Evolutionary conservation across 1,140 invertebrate species (phyloP), one percentile per base, ranked within the genome.

Genomic region (Bombyx mandarina): DNA sequence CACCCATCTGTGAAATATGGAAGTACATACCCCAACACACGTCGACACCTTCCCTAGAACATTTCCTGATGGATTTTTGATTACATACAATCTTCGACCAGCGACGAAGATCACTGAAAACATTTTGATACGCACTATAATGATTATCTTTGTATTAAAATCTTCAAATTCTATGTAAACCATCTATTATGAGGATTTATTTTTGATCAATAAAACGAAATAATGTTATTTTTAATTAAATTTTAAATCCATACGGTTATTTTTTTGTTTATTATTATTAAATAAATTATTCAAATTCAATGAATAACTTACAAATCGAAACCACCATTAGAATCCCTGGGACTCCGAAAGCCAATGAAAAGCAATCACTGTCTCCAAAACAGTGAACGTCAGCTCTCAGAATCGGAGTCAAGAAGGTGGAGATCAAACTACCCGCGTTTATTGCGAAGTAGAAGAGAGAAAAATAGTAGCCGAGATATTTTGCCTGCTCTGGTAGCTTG

Each of bases 381-480:
- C 97, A 99, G 26, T 92, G 78, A 0, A 97, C 90, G 71, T 96
- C 93, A 47, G 93, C 91, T 62, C 95, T 91, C 6, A 99, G 83
- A 42, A 97, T 91, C 0, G 98, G 98, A 0, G 97, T 98, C 0
- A 99, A 65, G 52, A 97, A 93, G 0, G 95, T 97, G 0, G 97
- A 98, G 10, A 99, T 89, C 50, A 98, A 90, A 62, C 95, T 96
- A 5, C 97, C 98, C 2, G 94, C 91, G 75, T 99, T 98, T 67
- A 99, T 98, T 43, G 96, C 90, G 67, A 98, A 96, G 87, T 98
- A 98, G 80, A 98, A 99, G 0, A 98, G 84, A 0, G 96, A 98
- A 84, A 99, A 99, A 87, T 97, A 99, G 57, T 92, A 92, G 1
- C 91, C 90, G 47, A 98, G 82, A 73, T 97, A 92, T 60, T 84